phyloP scores from a whole-genome alignment of 2,113 vertebrate genomes.

The Rhinoptilus africanus region DNA sequence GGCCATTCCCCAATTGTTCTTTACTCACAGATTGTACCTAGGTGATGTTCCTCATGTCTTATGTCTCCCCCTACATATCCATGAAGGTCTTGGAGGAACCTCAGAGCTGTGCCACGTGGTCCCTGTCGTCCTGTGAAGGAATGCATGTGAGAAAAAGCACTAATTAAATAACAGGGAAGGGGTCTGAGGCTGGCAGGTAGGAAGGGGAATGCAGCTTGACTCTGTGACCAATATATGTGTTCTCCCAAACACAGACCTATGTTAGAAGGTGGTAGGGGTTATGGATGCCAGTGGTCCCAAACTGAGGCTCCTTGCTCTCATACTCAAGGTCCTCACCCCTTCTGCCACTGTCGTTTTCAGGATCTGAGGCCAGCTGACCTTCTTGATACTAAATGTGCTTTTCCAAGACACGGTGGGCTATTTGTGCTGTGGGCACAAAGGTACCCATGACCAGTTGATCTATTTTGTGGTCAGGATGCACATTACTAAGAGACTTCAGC shows the following conservation, averaged over 20 bases:
- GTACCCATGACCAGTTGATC: background rate
- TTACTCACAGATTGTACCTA: background rate
- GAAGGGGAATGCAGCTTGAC: background rate
- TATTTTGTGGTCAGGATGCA: background rate
- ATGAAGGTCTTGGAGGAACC: background rate
- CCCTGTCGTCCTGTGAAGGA: background rate
- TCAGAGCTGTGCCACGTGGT: background rate
- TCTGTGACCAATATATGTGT: background rate
- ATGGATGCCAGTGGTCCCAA: background rate
- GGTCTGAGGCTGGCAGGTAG: background rate
- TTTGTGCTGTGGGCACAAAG: background rate
- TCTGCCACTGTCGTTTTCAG: background rate
- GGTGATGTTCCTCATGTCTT: background rate
- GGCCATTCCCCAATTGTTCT: background rate
- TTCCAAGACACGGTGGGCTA: fast-evolving
- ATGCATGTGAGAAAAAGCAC: background rate
- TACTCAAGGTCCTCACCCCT: background rate
- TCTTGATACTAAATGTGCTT: background rate
- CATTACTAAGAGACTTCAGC: background rate
- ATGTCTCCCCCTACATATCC: background rate
- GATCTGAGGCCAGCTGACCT: background rate
- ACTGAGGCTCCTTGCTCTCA: background rate
- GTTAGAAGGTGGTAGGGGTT: background rate
- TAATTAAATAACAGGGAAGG: background rate
- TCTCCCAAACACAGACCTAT: background rate